These are phyloP conservation scores for Neodontobutis hainanensis DNA, from an alignment of 2,113 vertebrate species.

Conservation along the genomic window DNA sequence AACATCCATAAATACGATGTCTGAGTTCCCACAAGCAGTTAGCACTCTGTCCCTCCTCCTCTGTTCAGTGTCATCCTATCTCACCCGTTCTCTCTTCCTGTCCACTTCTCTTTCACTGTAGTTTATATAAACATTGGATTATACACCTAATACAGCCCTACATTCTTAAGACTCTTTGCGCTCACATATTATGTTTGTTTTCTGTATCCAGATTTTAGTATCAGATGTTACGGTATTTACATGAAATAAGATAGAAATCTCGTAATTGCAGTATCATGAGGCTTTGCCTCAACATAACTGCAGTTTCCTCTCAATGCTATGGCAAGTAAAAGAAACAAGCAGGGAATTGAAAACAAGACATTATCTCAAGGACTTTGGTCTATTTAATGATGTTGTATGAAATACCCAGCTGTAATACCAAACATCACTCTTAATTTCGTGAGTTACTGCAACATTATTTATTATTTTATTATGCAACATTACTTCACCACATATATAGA, in stretches of 20 bases:
- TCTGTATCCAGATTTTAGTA: background rate
- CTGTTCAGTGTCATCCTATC: constrained; percentile 47
- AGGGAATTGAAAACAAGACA: too few species aligned
- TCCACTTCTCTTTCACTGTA: constrained; percentile 19
- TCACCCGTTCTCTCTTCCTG: constrained; percentile 41
- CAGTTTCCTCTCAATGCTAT: background rate
- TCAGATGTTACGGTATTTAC: background rate
- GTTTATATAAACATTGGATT: constrained; percentile 41
- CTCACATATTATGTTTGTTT: background rate
- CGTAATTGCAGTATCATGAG: background rate
- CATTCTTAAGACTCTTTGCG: constrained; percentile 19
- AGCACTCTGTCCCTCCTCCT: constrained; percentile 34
- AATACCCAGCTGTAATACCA: too few species aligned
- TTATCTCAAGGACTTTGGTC: too few species aligned
- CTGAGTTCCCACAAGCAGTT: constrained; percentile 68
- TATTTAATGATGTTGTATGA: background rate
- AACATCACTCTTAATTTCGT: too few species aligned
- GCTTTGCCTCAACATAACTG: background rate
- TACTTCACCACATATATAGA: too few species aligned
- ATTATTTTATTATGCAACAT: too few species aligned
- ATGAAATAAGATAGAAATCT: constrained; percentile 1
- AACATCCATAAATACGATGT: constrained; percentile 75
- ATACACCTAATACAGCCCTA: constrained; percentile 25
- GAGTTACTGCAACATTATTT: background rate
- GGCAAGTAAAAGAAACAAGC: background rate